These are phyloP conservation scores for Narcine bancroftii DNA, from an alignment of 2,113 vertebrate species.

Conservation along the genomic window DNA sequence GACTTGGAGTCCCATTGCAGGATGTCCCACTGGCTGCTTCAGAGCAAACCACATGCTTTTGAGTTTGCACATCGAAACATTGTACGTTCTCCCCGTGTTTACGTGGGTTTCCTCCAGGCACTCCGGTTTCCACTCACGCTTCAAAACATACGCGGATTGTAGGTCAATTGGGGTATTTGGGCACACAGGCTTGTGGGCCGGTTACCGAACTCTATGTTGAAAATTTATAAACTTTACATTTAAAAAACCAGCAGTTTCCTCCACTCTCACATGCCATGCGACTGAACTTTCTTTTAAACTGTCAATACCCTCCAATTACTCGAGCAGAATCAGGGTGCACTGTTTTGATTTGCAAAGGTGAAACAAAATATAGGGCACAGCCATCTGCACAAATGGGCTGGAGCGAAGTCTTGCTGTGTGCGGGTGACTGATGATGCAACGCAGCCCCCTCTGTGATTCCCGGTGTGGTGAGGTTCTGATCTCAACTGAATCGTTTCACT, in stretches of 20 bases:
- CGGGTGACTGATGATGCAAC: conserved; percentile 13
- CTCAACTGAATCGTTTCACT: neutral
- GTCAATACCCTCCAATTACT: neutral
- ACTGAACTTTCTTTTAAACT: conserved; percentile 16
- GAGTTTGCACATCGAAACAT: neutral
- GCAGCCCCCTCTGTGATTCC: conserved; percentile 1
- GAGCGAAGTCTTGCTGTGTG: neutral
- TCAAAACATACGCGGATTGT: too few relatives aligned
- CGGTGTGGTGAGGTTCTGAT: neutral
- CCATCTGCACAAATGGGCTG: neutral
- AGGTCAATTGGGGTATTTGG: too few relatives aligned
- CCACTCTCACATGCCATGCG: neutral
- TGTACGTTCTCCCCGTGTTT: too few relatives aligned
- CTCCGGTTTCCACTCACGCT: too few relatives aligned
- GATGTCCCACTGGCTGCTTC: neutral
- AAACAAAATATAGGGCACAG: conserved; percentile 20
- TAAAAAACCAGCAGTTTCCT: too few relatives aligned
- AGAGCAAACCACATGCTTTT: neutral
- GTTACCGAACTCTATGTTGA: too few relatives aligned
- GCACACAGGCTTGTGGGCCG: too few relatives aligned
- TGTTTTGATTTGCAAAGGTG: conserved; percentile 26
- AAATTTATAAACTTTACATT: too few relatives aligned
- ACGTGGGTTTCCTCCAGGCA: too few relatives aligned
- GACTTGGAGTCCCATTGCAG: conserved; percentile 3
- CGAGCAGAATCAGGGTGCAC: neutral